Conservation (phyloP, 2,888 invertebrate genomes). For the Leucania comma region DNA sequence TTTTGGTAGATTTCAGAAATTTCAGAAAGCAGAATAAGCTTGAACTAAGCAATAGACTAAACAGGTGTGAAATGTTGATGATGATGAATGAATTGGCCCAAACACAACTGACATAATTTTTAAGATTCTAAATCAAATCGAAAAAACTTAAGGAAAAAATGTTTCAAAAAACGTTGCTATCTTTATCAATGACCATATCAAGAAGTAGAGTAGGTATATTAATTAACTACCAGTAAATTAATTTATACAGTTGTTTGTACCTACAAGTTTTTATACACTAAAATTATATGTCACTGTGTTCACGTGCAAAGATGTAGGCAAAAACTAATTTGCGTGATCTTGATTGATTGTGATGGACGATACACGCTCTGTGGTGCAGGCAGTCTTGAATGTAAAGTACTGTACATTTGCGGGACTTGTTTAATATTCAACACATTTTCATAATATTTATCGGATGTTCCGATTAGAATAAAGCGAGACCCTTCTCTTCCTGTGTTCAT, state of each 20-base stretch:
- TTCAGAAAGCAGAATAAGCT: not conserved
- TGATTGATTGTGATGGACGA: slow-evolving; percentile 53
- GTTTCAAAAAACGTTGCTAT: not conserved
- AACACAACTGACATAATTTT: not conserved
- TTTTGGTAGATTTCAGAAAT: not conserved
- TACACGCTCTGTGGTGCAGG: slow-evolving; percentile 18
- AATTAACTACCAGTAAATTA: too few species aligned
- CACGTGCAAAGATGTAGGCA: slow-evolving; percentile 2
- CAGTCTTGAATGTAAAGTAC: slow-evolving; percentile 28
- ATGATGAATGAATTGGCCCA: not conserved
- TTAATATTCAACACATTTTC: slow-evolving; percentile 27
- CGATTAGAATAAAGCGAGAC: not conserved
- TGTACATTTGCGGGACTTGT: slow-evolving; percentile 25
- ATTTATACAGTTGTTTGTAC: slow-evolving; percentile 13
- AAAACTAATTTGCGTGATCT: slow-evolving; percentile 40
- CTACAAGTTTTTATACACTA: not conserved
- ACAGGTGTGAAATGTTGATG: not conserved
- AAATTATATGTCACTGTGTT: not conserved
- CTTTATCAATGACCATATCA: not conserved
- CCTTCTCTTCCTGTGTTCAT: slow-evolving; percentile 20
- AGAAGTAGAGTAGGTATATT: not conserved
- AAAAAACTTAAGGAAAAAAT: too few species aligned
- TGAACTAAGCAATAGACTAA: not conserved
- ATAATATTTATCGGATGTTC: slow-evolving; percentile 7
- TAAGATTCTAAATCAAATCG: not conserved